Percentiles rank a stretch among this genome's conserved stretches.
phyloP scores from a whole-genome alignment of 2,113 vertebrate species.

The Plotosus lineatus region DNA sequence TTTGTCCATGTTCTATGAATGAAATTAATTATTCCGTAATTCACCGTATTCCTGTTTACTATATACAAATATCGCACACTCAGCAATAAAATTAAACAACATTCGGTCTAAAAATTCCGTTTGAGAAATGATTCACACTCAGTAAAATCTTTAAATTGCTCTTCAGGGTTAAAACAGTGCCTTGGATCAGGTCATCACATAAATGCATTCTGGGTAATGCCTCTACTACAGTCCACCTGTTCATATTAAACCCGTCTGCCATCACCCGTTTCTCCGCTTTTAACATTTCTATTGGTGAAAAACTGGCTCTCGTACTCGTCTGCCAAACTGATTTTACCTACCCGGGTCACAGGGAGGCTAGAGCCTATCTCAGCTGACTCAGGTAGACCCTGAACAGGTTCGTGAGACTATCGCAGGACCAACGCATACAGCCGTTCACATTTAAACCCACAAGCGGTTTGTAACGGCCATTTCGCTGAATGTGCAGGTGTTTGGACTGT shows the following conservation, averaged over 20 bases:
- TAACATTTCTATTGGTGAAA: slow-evolving; percentile 42
- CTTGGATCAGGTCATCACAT: slow-evolving; percentile 27
- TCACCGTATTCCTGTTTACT: background rate
- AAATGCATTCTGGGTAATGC: background rate
- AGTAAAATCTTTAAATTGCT: background rate
- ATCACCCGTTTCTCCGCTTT: slow-evolving; percentile 45
- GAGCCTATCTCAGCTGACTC: too few species aligned
- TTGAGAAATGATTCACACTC: background rate
- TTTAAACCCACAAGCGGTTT: too few species aligned
- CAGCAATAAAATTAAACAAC: background rate
- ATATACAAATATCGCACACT: background rate
- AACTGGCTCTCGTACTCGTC: too few species aligned
- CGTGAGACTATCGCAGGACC: too few species aligned
- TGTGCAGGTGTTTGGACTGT: too few species aligned
- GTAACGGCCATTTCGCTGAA: too few species aligned
- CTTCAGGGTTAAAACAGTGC: background rate
- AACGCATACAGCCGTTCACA: too few species aligned
- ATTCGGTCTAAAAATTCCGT: background rate
- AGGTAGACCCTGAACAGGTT: too few species aligned
- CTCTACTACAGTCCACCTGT: slow-evolving; percentile 1
- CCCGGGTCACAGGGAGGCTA: too few species aligned
- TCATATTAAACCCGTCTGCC: slow-evolving; percentile 22
- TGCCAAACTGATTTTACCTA: too few species aligned
- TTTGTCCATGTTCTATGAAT: too few species aligned
- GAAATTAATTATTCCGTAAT: background rate